Base-by-base conservation (phyloP, 2,797 vertebrate species). In the Ctenopoma multispine region DNA sequence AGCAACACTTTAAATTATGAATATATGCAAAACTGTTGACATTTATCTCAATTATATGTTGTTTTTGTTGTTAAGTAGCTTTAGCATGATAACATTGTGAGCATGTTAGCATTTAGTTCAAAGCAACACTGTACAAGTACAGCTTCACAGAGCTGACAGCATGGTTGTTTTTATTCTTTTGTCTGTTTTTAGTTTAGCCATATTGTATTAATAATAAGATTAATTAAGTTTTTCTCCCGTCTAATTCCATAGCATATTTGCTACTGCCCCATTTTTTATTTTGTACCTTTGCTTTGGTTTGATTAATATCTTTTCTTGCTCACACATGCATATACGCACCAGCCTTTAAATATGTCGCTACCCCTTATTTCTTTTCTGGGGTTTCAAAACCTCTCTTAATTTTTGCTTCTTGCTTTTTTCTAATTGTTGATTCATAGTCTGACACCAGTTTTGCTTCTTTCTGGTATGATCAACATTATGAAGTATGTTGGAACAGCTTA, bases 341-440 rank as follows among this genome's bases (percentile, higher is more conserved):
- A 49, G 38, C 38, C 5, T 63, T 59, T 56, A 5, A 29, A 61
- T 6, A 46, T 51, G 3, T 43, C 23, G 11, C n/a, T 41, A 17
- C 1, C 18, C 5, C 18, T 13, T 53, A 7, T 43, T 20, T 20
- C 57, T 18, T 67, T 29, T 44, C 20, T 23, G 0, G 6, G 10
- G 10, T 38, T 67, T 64, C 18, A 61, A 47, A 62, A 24, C 48
- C 7, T 29, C 58, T 64, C 24, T 18, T 7, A 11, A 40, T 8
- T 24, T 63, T 44, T 44, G 7, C 2, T 21, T 23, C 15, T 14
- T n/a, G n/a, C 15, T 38, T 18, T 24, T 4, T 64, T 58, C 6
- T 27, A 18, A 44, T 36, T 21, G 1, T 31, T 50, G 20, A 14
- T 72, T 63, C 53, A 7, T 2, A 21, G 15, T 31, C n/a, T 5